Percentiles rank a stretch among this genome's conserved stretches.
Conservation (phyloP, 2,888 invertebrate genomes). For the Cinara cedri region DNA sequence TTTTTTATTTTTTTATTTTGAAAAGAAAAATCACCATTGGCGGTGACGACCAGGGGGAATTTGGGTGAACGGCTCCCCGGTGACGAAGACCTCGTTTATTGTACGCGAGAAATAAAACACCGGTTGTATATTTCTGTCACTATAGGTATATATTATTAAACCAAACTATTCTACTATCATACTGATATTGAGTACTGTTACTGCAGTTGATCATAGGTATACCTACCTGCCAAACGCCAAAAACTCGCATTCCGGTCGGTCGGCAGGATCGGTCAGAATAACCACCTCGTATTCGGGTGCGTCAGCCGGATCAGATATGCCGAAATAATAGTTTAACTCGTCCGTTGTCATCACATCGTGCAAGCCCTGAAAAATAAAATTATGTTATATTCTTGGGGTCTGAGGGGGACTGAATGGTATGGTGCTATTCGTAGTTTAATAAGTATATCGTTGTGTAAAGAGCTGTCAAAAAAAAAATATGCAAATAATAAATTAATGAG, state of each 20-base stretch:
- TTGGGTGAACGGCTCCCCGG: not conserved
- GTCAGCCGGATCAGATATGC: conserved; percentile 62
- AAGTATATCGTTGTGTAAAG: no score
- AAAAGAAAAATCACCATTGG: no score
- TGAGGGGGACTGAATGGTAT: no score
- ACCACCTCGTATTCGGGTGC: conserved; percentile 70
- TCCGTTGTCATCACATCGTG: conserved; percentile 64
- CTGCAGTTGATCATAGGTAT: no score
- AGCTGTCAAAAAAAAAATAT: no score
- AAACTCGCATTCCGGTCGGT: conserved; percentile 63
- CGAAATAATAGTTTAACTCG: conserved; percentile 65
- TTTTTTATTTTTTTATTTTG: no score
- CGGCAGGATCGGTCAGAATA: conserved; percentile 67
- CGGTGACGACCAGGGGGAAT: not conserved
- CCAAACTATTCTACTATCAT: no score
- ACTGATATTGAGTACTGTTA: no score
- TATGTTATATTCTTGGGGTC: no score
- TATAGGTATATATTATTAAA: no score
- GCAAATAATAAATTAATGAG: no score
- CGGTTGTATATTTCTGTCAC: not conserved
- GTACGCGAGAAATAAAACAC: not conserved
- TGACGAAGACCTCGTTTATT: not conserved
- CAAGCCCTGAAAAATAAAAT: conserved; percentile 59
- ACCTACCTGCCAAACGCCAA: conserved; percentile 64
- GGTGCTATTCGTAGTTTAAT: no score